A percentile compares a stretch with the other conserved stretches of the same genome.
Evolutionary conservation across 2,113 vertebrate species (phyloP).

Genomic region (Cryptoleucopteryx plumbea): DNA sequence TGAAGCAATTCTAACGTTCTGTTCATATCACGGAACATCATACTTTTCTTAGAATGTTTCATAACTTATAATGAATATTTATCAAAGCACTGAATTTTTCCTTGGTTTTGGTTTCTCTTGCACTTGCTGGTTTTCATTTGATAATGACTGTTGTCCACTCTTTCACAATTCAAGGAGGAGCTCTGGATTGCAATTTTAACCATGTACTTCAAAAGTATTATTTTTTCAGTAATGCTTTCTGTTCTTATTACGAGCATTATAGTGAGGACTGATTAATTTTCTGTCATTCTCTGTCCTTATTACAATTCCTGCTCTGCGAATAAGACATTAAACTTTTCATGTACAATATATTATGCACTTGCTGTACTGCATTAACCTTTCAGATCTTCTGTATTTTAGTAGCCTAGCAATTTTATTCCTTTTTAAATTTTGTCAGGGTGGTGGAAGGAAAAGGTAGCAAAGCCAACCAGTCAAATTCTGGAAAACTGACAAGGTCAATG

Average conservation of each 20-base stretch:
- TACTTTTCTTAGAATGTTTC: not conserved
- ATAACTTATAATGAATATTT: not conserved
- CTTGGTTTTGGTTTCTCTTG: not conserved
- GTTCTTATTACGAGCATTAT: not conserved
- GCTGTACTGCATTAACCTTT: conserved; percentile 38
- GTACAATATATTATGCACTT: conserved; percentile 17
- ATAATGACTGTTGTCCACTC: fast-evolving
- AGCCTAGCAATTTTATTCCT: not conserved
- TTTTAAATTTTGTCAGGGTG: not conserved
- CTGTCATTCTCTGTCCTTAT: conserved; percentile 8
- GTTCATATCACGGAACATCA: not conserved
- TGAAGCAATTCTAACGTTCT: not conserved
- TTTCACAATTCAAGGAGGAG: not conserved
- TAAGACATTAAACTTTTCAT: conserved; percentile 42
- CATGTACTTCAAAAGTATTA: not conserved
- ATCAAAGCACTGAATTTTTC: not conserved
- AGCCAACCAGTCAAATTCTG: not conserved
- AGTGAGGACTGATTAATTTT: conserved; percentile 8
- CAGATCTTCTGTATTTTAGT: not conserved
- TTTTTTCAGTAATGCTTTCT: not conserved
- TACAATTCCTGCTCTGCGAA: not conserved
- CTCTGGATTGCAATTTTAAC: not conserved
- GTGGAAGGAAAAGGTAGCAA: not conserved
- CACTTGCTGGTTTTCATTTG: not conserved
- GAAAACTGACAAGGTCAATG: not conserved